Conservation (phyloP, 2,888 invertebrate genomes). For the Teinopalpus imperialis region DNA sequence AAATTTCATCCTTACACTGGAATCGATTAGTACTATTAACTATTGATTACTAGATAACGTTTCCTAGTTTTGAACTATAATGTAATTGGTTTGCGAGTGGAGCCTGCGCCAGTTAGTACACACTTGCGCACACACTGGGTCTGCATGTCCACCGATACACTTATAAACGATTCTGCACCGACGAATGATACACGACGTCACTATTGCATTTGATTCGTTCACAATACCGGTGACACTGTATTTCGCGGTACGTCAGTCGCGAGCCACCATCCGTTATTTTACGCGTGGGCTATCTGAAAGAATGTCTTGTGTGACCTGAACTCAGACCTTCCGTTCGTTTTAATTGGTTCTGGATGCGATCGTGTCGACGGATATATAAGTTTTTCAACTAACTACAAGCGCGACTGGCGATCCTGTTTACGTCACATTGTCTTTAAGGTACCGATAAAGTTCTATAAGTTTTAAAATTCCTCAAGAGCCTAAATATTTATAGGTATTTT, state of each 20-base stretch:
- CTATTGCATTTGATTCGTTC: constrained; percentile 27
- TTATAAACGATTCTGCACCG: constrained; percentile 33
- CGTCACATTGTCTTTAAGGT: not conserved
- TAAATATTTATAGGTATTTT: no score
- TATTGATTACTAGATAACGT: no score
- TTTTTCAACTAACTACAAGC: not conserved
- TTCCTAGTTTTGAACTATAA: constrained; percentile 8
- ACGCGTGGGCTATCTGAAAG: constrained; percentile 17
- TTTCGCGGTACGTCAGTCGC: constrained; percentile 31
- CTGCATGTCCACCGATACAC: constrained; percentile 28
- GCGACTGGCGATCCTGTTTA: not conserved
- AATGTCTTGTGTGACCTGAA: not conserved
- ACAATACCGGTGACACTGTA: constrained; percentile 31
- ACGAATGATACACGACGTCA: constrained; percentile 28
- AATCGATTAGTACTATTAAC: no score
- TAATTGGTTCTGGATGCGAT: constrained; percentile 13
- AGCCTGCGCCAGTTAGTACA: constrained; percentile 1
- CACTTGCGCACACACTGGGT: constrained; percentile 35
- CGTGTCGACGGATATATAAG: constrained; percentile 5
- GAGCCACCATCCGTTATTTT: constrained; percentile 16
- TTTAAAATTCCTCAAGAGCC: no score
- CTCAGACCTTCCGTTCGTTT: constrained; percentile 13
- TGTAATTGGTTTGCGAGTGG: constrained; percentile 6
- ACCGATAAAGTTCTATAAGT: no score
- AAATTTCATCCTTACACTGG: no score